Base-by-base conservation (phyloP, 2,888 invertebrate genomes). In the Agriopis marginaria region DNA sequence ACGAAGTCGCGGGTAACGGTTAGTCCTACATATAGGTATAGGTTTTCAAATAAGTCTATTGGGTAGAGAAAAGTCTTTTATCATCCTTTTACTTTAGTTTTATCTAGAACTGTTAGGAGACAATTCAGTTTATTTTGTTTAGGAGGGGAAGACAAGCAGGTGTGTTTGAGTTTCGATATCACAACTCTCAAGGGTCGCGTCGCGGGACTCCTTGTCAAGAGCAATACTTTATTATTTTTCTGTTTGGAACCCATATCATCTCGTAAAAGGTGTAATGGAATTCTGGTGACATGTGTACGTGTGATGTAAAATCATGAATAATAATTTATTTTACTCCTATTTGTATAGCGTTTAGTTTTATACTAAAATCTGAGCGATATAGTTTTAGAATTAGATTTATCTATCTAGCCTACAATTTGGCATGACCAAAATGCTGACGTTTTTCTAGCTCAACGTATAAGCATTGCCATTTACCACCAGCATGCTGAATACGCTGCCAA, bases 151-250 rank as follows among this genome's bases (percentile, higher is more conserved):
- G 49, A 62, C 49, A 23, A 62, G 55, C 64, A 68, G 64, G 60
- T 61, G 60, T 68, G 60, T 66, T 66, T 66, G 54, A 63, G 68
- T 62, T 63, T 50, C 66, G 47, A 56, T 66, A 54, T 71, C 56
- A 71, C 44, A 54, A 42, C 40, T 65, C 68, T 32, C 64, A 45
- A 47, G 66, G 63, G 63, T 65, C 63, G 58, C 63, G 59, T 61
- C 61, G 63, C 64, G 60, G 55, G 65, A 70, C 69, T 56, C 67
- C 68, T 69, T 71, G 70, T 70, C 75, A 71, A 63, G 45, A 75
- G 60, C 66, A 54, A 65, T 70, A 63, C 62, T 71, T 66, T 73
- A 66, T 73, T 66, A 67, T 69, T 65, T 72, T 67, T 63, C 58
- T 69, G 66, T 59, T 66, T 60, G 65, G 67, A 32, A 75, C 71